Evolutionary conservation across 2,888 invertebrate species (phyloP).

Genomic region (Agriopis marginaria): DNA sequence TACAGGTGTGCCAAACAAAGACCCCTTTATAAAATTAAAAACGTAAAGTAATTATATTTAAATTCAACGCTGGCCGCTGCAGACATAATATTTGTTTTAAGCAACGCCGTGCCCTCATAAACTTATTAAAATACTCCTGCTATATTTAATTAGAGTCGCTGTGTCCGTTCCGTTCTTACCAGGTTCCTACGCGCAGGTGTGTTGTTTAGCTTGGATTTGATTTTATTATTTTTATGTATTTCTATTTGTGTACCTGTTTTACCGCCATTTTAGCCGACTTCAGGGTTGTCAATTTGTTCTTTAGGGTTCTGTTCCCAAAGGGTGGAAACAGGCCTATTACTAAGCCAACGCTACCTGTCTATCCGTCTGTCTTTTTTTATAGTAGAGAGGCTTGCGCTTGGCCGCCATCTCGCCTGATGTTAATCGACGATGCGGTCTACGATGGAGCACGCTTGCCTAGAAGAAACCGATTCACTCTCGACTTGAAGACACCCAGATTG

Average conservation of each 20-base stretch:
- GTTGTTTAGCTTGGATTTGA: conserved; percentile 54
- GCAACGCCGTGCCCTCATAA: conserved; percentile 74
- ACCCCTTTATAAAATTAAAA: conserved; percentile 82
- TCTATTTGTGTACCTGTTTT: background rate
- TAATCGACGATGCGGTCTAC: too few relatives aligned
- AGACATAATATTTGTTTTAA: conserved; percentile 83
- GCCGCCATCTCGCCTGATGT: too few relatives aligned
- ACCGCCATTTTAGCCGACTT: too few relatives aligned
- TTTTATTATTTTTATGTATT: conserved; percentile 29
- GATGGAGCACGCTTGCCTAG: too few relatives aligned
- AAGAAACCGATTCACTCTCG: too few relatives aligned
- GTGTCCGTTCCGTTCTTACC: conserved; percentile 75
- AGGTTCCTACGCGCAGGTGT: conserved; percentile 70
- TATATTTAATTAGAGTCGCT: conserved; percentile 81
- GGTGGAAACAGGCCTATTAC: too few relatives aligned
- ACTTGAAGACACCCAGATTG: too few relatives aligned
- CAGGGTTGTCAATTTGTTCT: too few relatives aligned
- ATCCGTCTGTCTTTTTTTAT: too few relatives aligned
- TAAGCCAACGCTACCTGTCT: too few relatives aligned
- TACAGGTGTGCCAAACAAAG: conserved; percentile 57
- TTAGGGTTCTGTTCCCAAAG: too few relatives aligned
- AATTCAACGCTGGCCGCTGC: conserved; percentile 78
- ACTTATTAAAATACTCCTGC: conserved; percentile 85
- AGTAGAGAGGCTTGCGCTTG: too few relatives aligned
- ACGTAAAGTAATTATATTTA: conserved; percentile 83